Evolutionary conservation across 2,797 vertebrate genomes (phyloP).

Genomic region (Clangula hyemalis): DNA sequence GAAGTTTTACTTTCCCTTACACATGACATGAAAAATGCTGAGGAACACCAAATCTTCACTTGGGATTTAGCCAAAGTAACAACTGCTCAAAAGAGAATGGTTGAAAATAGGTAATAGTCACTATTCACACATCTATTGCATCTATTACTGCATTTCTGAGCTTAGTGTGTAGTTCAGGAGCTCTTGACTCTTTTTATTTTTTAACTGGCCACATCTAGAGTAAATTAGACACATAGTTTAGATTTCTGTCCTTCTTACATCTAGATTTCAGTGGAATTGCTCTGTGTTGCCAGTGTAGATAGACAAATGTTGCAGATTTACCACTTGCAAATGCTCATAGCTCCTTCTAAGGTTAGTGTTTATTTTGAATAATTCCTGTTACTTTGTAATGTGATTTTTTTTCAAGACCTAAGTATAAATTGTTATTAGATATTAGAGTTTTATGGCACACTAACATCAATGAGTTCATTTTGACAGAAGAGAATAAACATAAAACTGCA

Average conservation of each 20-base stretch:
- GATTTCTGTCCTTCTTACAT: background rate
- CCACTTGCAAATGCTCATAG: background rate
- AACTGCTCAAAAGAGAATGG: background rate
- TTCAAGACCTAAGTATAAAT: background rate
- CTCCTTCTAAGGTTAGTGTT: background rate
- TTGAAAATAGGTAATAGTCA: background rate
- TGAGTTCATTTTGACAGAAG: background rate
- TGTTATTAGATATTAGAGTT: background rate
- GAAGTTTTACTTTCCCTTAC: background rate
- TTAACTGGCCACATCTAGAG: background rate
- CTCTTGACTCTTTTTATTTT: background rate
- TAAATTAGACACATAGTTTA: background rate
- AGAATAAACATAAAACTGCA: background rate
- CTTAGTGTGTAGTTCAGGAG: background rate
- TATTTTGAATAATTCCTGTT: background rate
- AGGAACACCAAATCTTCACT: background rate
- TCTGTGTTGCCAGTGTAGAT: background rate
- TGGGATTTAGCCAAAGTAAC: background rate
- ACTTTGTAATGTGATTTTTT: background rate
- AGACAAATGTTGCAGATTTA: background rate
- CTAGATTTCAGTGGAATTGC: background rate
- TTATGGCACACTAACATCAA: background rate
- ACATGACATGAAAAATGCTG: background rate
- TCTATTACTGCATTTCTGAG: background rate
- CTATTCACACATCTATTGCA: background rate